phyloP scores from a whole-genome alignment of 2,888 invertebrate genomes.

The Chaetoderma sp. region DNA sequence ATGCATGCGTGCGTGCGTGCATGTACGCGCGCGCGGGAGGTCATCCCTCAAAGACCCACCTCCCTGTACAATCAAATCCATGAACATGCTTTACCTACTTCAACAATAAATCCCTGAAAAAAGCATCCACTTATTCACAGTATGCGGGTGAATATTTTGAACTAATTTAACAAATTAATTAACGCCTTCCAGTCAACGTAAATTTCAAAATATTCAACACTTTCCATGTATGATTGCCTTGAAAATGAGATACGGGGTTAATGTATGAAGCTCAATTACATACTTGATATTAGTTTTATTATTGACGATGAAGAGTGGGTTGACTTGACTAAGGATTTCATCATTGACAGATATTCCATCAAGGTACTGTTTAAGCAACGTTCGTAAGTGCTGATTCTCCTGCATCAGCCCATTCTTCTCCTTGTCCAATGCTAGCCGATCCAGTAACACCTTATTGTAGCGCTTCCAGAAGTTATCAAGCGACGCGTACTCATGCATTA shows the following conservation, averaged over 20 bases:
- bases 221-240: neutral
- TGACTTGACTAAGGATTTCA: conserved; percentile 67
- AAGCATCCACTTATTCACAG: no score
- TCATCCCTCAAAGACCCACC: no score
- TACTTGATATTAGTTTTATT: conserved; percentile 68
- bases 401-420: conserved; percentile 69
- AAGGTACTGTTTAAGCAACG: conserved; percentile 69
- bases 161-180: no score
- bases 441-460: conserved; percentile 74
- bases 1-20: no score
- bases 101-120: no score
- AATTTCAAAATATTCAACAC: no score
- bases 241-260: neutral
- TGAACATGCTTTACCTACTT: no score
- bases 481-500: conserved; percentile 65
- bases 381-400: conserved; percentile 74
- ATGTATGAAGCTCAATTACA: conserved; percentile 42
- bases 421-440: conserved; percentile 72
- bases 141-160: no score
- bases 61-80: no score
- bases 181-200: no score
- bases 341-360: conserved; percentile 70
- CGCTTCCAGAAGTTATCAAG: conserved; percentile 80
- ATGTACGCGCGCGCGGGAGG: no score
- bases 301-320: conserved; percentile 69